Conservation (phyloP, 1,140 invertebrate genomes). For the Trichogramma pretiosum region DNA sequence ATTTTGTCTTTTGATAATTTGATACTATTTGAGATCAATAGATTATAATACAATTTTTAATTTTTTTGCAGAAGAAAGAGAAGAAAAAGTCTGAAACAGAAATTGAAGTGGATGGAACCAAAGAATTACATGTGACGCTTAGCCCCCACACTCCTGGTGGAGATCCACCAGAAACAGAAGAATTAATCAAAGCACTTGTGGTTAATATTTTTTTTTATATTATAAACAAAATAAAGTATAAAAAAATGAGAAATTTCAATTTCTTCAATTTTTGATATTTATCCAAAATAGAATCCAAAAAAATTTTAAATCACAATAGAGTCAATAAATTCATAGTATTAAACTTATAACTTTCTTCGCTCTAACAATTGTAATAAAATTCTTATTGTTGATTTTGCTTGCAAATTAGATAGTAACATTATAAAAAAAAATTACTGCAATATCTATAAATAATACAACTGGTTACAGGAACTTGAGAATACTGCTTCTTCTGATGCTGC, state of each 20-base stretch:
- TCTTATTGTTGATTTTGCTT: no score
- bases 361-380: no score
- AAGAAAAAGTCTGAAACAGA: slow-evolving; percentile 48
- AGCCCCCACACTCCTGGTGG: slow-evolving; percentile 68
- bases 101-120: slow-evolving; percentile 58
- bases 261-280: slow-evolving; percentile 16
- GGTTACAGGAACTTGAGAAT: slow-evolving; percentile 82
- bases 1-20: background rate
- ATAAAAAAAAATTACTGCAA: background rate
- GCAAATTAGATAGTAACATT: no score
- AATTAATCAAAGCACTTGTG: slow-evolving; percentile 69
- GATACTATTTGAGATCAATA: background rate
- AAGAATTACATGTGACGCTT: slow-evolving; percentile 64
- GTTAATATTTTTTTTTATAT: slow-evolving; percentile 40
- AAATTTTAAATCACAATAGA: background rate
- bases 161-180: slow-evolving; percentile 84
- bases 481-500: slow-evolving; percentile 89
- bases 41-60: no score
- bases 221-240: slow-evolving; percentile 5
- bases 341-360: no score
- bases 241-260: no score
- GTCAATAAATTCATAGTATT: background rate
- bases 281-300: background rate
- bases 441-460: slow-evolving; percentile 9
- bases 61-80: slow-evolving; percentile 36